Percentiles rank a stretch among this genome's conserved stretches.
These are phyloP conservation scores for Ashinkailepas kermadecensis DNA, from an alignment of 2,888 invertebrate species.

Conservation along the genomic window DNA sequence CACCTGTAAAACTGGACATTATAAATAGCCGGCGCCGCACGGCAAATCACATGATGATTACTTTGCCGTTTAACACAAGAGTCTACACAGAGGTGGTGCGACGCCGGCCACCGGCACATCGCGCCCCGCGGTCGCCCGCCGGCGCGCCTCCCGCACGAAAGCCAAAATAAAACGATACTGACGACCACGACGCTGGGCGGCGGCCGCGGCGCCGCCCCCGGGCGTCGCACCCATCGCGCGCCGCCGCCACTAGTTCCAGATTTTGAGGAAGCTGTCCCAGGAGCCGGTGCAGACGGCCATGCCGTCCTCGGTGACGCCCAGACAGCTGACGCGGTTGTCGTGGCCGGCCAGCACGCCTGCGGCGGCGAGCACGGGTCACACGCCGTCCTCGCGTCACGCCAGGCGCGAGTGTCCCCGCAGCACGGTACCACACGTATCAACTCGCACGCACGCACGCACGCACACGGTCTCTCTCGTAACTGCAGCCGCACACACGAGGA, in stretches of 20 bases:
- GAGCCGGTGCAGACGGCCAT: constrained; percentile 99
- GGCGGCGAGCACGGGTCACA: background rate
- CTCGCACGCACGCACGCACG: too few relatives aligned
- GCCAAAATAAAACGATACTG: constrained; percentile 22
- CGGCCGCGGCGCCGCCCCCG: background rate
- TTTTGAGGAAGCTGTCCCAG: constrained; percentile 99
- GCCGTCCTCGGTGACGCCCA: constrained; percentile 99
- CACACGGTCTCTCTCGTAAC: too few relatives aligned
- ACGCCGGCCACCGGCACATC: background rate
- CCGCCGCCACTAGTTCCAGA: constrained; percentile 74
- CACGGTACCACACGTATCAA: too few relatives aligned
- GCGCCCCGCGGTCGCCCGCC: background rate
- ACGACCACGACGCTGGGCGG: background rate
- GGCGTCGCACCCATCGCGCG: background rate
- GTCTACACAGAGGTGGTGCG: background rate
- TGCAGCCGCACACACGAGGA: too few relatives aligned
- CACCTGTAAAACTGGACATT: constrained; percentile 9
- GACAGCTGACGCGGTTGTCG: constrained; percentile 98
- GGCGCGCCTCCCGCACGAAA: background rate
- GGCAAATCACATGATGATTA: constrained; percentile 22
- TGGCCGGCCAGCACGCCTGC: constrained; percentile 93
- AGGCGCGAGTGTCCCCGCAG: too few relatives aligned
- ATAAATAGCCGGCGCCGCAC: constrained; percentile 18
- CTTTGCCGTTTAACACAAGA: constrained; percentile 21
- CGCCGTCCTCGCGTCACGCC: too few relatives aligned